phyloP scores from a whole-genome alignment of 2,797 vertebrate species.

The Phrynocephalus vlangalii region DNA sequence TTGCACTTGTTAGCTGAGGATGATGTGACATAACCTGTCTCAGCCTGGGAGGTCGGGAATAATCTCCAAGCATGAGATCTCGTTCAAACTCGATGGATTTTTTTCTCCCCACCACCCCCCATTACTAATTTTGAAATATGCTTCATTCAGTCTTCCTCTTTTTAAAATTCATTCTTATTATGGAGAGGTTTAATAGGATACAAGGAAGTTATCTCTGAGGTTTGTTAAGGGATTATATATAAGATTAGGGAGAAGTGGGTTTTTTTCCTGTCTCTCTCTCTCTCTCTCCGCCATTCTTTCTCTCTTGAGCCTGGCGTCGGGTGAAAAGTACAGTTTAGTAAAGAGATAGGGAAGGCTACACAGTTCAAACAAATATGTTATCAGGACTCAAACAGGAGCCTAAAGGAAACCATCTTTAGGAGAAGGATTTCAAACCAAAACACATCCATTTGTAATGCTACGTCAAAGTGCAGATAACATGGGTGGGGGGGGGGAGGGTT shows the following conservation, averaged over 20 bases:
- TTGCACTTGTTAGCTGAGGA: no score
- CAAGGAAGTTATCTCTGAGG: neutral
- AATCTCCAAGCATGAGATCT: no score
- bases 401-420: neutral
- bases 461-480: slow-evolving; percentile 20
- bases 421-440: neutral
- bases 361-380: neutral
- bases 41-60: no score
- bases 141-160: slow-evolving; percentile 32
- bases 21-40: no score
- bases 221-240: neutral
- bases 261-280: neutral
- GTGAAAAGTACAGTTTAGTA: neutral
- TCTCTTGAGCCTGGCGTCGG: neutral
- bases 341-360: neutral
- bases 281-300: no score
- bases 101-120: neutral
- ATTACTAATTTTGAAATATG: neutral
- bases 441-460: neutral
- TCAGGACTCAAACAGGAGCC: neutral
- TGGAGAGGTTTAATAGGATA: slow-evolving; percentile 7
- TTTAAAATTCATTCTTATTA: slow-evolving; percentile 32
- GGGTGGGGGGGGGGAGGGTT: no score
- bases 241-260: neutral
- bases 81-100: neutral